A percentile compares a stretch with the other conserved stretches of the same genome.
Conservation (phyloP, 2,113 vertebrate species). For the Notarius lentiginosus region DNA sequence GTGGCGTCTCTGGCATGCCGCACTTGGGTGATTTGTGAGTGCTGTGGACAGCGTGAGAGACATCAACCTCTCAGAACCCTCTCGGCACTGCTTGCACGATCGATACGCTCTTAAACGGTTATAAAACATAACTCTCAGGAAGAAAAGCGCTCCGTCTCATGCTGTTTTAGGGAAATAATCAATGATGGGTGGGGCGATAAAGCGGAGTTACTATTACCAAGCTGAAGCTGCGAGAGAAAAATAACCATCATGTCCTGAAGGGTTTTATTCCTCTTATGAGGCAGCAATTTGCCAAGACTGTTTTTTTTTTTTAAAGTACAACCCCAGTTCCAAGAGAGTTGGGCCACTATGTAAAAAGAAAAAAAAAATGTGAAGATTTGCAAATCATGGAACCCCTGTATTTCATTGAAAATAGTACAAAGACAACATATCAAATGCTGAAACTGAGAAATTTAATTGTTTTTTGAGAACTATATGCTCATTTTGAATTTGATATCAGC, state of each 20-base stretch:
- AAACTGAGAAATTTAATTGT: no score
- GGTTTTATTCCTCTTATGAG: not conserved
- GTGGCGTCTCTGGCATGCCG: slow-evolving; percentile 1
- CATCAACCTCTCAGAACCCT: not conserved
- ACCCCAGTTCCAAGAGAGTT: no score
- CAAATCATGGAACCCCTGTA: no score
- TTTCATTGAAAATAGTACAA: no score
- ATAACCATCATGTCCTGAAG: not conserved
- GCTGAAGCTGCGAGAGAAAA: not conserved
- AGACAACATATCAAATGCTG: no score
- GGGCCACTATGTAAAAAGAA: no score
- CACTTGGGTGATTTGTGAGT: slow-evolving; percentile 17
- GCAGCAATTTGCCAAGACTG: not conserved
- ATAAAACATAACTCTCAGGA: not conserved
- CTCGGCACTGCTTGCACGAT: not conserved
- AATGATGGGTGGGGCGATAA: not conserved
- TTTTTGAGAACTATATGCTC: no score
- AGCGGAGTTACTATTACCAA: not conserved
- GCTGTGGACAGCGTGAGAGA: not conserved
- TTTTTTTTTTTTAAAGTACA: not conserved
- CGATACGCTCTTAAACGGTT: not conserved
- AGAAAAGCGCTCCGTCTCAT: not conserved
- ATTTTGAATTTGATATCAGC: no score
- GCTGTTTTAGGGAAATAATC: not conserved
- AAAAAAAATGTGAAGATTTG: no score